Base-by-base conservation (phyloP, 1,140 invertebrate genomes). In the Adoxophyes honmai region DNA sequence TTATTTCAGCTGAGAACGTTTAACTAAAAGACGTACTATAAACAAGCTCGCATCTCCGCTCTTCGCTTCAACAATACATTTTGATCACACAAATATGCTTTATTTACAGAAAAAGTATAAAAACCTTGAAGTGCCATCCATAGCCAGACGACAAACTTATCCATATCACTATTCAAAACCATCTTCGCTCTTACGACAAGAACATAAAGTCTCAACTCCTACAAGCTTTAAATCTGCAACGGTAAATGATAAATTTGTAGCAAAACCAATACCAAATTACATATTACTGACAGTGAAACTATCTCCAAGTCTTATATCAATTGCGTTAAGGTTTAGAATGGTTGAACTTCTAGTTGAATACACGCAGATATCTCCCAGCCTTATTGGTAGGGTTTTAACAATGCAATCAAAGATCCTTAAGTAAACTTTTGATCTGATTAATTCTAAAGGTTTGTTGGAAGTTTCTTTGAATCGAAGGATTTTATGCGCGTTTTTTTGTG, bases 361-460 rank as follows among this genome's bases (percentile, higher is more conserved):
- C 5, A 10, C 0, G 42, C 42, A 13, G 9, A 21, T 28, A 11
- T 18, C n/a, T 5, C 11, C 18, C 9, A 21, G 18, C 6, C 21
- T 48, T 48, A 48, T 48, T 48, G 16, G 42, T 48, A 48, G 15
- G 42, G 42, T 48, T 48, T 33, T 18, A 48, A 48, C 42, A 48
- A 48, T 13, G 42, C 42, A 28, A 48, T 48, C 42, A 48, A 48
- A 33, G 18, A 44, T n/a, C 11, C 18, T 11, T 48, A 18, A 21
- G 11, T 21, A 48, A 48, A 48, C 16, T 21, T 18, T 48, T 48
- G 42, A 48, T 48, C 42, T 21, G 15, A 48, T 48, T 48, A 48
- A 48, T 48, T 1, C 21, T 3, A 6, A 28, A 28, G 21, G 21
- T n/a, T n/a, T n/a, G n/a, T n/a, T n/a, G 39, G 38, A 39, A 39